These are phyloP conservation scores for Elaphurus davidianus DNA, from an alignment of 2,113 vertebrate species.

Conservation along the genomic window DNA sequence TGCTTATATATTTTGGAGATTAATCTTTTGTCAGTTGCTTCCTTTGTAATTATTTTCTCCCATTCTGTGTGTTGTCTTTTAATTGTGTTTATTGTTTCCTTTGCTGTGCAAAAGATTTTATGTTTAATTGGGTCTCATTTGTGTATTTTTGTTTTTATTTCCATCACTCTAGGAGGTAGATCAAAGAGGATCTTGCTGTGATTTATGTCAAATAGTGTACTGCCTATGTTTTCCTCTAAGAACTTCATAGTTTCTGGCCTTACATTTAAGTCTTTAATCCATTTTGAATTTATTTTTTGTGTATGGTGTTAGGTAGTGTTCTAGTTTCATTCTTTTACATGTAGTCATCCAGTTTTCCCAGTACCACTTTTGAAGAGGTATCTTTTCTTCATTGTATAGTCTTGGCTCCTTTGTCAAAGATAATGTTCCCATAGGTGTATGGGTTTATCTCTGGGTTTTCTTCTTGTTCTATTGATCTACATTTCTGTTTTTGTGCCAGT, in stretches of 20 bases:
- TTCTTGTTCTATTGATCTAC: background rate
- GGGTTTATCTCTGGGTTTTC: background rate
- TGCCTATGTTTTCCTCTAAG: background rate
- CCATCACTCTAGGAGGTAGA: background rate
- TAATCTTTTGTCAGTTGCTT: background rate
- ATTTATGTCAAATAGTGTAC: background rate
- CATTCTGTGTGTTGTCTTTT: background rate
- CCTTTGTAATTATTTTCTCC: background rate
- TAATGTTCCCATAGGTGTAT: background rate
- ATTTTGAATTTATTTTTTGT: background rate
- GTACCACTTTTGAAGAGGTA: background rate
- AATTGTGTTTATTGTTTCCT: background rate
- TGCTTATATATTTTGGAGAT: background rate
- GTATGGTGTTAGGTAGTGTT: background rate
- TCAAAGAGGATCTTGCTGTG: background rate
- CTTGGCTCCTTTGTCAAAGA: background rate
- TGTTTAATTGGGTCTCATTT: background rate
- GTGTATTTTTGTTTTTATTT: background rate
- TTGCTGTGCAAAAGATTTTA: background rate
- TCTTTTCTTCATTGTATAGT: background rate
- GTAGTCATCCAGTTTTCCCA: background rate
- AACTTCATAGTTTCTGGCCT: background rate
- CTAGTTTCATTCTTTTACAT: background rate
- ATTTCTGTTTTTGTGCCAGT: background rate
- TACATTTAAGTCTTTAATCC: background rate